These are phyloP conservation scores for Didymodactylos carnosus DNA, from an alignment of 2,888 invertebrate species.

Conservation along the genomic window DNA sequence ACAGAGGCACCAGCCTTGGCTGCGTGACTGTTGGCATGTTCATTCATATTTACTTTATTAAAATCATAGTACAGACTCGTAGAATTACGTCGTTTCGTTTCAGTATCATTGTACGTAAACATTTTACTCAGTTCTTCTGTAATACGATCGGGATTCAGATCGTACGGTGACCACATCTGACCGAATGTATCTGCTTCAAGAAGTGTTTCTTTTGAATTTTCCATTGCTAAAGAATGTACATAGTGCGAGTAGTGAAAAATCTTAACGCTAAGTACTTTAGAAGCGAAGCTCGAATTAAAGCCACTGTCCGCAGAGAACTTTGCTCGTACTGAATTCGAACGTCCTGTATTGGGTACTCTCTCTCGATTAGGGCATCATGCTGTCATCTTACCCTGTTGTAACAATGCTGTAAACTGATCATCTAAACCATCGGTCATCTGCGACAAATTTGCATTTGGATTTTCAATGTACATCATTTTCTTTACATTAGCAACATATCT, in stretches of 20 bases:
- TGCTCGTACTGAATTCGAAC: no score
- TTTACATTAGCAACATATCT: neutral
- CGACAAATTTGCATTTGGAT: neutral
- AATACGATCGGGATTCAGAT: neutral
- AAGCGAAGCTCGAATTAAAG: neutral
- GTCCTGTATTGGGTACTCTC: neutral
- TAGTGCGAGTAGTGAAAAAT: no score
- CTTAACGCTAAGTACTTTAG: no score
- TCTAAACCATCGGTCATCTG: neutral
- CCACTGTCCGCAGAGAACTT: neutral
- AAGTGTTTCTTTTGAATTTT: neutral
- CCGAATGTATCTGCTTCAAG: neutral
- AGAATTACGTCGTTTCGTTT: neutral
- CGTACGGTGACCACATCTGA: neutral
- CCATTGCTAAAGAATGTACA: neutral
- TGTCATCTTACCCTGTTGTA: neutral
- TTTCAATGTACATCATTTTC: neutral
- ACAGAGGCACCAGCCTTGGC: neutral
- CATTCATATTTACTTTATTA: neutral
- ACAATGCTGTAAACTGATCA: neutral
- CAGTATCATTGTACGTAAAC: neutral
- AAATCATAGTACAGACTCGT: neutral
- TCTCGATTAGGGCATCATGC: neutral
- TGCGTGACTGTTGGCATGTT: neutral
- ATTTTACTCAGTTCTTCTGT: neutral